Conservation (phyloP, 2,888 invertebrate species). For the Hermodice carunculata region DNA sequence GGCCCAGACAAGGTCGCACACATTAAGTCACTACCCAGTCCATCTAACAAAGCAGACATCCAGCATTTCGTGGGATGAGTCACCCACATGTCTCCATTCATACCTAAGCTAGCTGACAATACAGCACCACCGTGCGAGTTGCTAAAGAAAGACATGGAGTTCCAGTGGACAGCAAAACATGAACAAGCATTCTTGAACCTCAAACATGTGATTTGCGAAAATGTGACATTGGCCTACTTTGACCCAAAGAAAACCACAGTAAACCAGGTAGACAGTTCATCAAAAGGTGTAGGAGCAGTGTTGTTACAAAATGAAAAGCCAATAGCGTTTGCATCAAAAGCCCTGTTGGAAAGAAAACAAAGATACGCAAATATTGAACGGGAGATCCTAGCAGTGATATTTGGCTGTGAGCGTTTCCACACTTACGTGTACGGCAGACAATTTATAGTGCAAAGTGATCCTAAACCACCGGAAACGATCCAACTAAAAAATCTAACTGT, state of each 20-base stretch:
- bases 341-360: constrained; percentile 15
- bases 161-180: too few relatives aligned
- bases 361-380: constrained; percentile 34
- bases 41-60: too few relatives aligned
- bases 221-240: too few relatives aligned
- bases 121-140: too few relatives aligned
- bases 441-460: constrained; percentile 25
- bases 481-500: constrained; percentile 31
- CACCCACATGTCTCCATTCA: constrained; percentile 26
- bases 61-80: constrained; percentile 29
- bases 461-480: constrained; percentile 34
- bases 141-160: too few relatives aligned
- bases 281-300: too few relatives aligned
- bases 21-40: too few relatives aligned
- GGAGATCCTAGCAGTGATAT: constrained; percentile 36
- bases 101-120: constrained; percentile 21
- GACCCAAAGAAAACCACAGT: too few relatives aligned
- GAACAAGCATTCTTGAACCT: too few relatives aligned
- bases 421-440: constrained; percentile 26
- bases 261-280: too few relatives aligned
- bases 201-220: too few relatives aligned
- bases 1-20: constrained; percentile 28
- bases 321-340: constrained; percentile 29
- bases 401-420: constrained; percentile 28
- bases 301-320: too few relatives aligned